Base-by-base conservation (phyloP, 35 echinoderm and acorn worm species). In the Lytechinus variegatus region DNA sequence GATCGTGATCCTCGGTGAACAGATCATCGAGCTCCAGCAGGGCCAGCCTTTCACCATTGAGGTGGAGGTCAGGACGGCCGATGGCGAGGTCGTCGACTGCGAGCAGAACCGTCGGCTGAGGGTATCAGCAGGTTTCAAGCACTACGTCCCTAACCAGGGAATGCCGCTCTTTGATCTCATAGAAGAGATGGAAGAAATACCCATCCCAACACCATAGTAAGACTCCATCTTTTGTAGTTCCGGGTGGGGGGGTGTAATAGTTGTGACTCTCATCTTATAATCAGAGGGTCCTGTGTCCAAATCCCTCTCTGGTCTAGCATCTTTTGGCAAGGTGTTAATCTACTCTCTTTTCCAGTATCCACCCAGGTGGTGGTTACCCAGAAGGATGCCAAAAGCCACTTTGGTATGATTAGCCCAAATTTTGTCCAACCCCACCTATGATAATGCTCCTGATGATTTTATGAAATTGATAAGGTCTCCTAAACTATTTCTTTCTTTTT, bases 101-200 rank as follows among this genome's bases (percentile, higher is more conserved):
- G 95, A 99, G 86, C 94, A 97, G 87, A 97, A 96, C 13, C 89
- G 97, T 11, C 95, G 96, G 52, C 87, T 99, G 8, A 91, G 96
- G 27, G 94, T 99, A 52, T 96, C 97, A 0, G 98, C 97, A 52
- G 98, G 96, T 13, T 99, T 99, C 52, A 96, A 94, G 52, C 97
- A 97, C 53, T 96, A 95, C 58, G 87, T 91, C 52, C 98, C 98
- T 27, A 95, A 71, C 91, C 95, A 99, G 86, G 97, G 96, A 16
- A 96, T 96, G 54, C 98, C 97, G 9, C 86, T 99, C 6, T 96
- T 98, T 87, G 97, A 98, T 86, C 71, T 99, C 14, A 98, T 99
- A 56, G 98, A 99, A 96, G 96, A 99, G 28, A 96, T 99, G 89
- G 98, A 99, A 28, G 97, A 99, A 52, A 97, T 27, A 93, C 94